These are phyloP conservation scores for Ramphastos sulfuratus DNA, from an alignment of 2,113 vertebrate species.

Conservation along the genomic window DNA sequence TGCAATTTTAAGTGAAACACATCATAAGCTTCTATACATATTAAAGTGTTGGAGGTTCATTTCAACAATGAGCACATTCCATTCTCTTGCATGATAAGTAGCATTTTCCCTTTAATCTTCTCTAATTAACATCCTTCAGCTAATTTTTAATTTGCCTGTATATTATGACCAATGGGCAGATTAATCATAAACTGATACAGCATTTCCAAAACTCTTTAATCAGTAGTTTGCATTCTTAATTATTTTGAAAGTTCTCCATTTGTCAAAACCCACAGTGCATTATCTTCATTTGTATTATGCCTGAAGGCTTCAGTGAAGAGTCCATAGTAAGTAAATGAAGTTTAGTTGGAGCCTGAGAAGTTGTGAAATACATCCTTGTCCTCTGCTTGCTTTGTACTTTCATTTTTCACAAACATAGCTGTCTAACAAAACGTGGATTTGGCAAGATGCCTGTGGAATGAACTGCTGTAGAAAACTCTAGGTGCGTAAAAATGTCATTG, in stretches of 20 bases:
- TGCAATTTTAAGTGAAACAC: background rate
- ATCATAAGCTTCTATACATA: background rate
- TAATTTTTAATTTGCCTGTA: constrained; percentile 37
- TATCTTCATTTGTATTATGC: constrained; percentile 54
- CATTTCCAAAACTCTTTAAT: constrained; percentile 59
- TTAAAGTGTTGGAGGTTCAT: background rate
- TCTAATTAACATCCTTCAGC: constrained; percentile 61
- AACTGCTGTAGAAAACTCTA: background rate
- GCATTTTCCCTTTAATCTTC: constrained; percentile 48
- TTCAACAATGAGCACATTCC: background rate
- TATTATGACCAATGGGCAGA: constrained; percentile 51
- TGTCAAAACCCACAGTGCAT: constrained; percentile 28
- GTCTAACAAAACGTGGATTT: background rate
- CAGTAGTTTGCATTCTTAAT: constrained; percentile 57
- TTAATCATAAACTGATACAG: constrained; percentile 59
- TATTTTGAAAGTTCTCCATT: constrained; percentile 61
- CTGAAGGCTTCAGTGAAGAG: constrained; percentile 40
- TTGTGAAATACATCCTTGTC: background rate
- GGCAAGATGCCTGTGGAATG: background rate
- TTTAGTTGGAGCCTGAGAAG: background rate
- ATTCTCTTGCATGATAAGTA: background rate
- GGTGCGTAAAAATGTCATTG: background rate
- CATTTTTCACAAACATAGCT: background rate
- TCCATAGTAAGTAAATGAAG: background rate
- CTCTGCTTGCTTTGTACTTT: background rate